Conservation (phyloP, 2,113 vertebrate genomes). For the Aphyosemion australe region DNA sequence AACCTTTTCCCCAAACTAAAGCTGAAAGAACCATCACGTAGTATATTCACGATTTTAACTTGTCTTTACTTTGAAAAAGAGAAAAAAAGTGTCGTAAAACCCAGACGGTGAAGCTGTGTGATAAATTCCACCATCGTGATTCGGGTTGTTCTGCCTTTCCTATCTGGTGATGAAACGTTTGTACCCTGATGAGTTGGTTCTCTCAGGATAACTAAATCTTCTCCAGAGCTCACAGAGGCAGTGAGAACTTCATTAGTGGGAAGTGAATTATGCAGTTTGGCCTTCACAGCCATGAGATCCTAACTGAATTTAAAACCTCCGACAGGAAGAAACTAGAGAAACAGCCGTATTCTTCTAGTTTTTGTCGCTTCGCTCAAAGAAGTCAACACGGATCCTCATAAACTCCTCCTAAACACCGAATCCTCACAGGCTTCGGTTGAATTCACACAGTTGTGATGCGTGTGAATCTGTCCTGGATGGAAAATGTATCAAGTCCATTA, state of each 20-base stretch:
- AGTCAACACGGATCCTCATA: not conserved
- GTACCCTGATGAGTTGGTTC: not conserved
- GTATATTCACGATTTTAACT: too few relatives aligned
- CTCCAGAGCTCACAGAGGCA: not conserved
- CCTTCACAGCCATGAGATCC: not conserved
- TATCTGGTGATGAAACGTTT: too few relatives aligned
- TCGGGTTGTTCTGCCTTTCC: not conserved
- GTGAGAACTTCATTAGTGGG: not conserved
- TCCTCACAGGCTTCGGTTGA: not conserved
- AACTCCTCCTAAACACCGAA: not conserved
- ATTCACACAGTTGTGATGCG: slow-evolving; percentile 3
- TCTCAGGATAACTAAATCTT: not conserved
- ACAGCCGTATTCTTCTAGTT: too few relatives aligned
- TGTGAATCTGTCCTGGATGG: not conserved
- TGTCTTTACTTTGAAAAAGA: too few relatives aligned
- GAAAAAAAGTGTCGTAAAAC: too few relatives aligned
- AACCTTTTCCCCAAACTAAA: too few relatives aligned
- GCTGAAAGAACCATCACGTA: too few relatives aligned
- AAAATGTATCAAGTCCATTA: slow-evolving; percentile 10
- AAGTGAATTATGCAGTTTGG: not conserved
- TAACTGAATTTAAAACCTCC: not conserved
- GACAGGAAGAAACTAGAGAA: not conserved
- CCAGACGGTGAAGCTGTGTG: not conserved
- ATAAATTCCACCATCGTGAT: not conserved
- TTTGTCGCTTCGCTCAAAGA: not conserved